Base-by-base conservation (phyloP, 2,113 vertebrate species). In the Nesoenas mayeri region DNA sequence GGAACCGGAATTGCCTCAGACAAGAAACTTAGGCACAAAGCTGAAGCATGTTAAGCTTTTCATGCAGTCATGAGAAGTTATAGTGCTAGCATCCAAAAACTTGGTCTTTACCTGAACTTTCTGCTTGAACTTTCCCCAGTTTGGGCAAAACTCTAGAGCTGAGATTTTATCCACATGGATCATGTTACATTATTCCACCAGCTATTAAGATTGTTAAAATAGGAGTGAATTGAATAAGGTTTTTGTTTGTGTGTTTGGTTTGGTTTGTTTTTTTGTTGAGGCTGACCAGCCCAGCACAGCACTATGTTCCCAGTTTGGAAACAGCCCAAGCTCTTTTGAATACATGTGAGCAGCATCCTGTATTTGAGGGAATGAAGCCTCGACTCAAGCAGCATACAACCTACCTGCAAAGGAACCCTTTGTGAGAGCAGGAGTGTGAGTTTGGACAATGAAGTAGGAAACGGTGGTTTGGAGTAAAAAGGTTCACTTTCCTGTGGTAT, bases 31-130 rank as follows among this genome's bases (percentile, higher is more conserved):
- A 38, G 81, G 82, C 85, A 64, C 47, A 91, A 79, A 78, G 40
- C 11, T 92, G 40, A 62, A 65, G 44, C 44, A 17, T 24, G 16
- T 90, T 88, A 62, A 91, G n/a, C 31, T 93, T 86, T 81, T 89
- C 32, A 25, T 72, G 78, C 36, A 40, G 56, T 51, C 9, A 0
- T 38, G 53, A 71, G 74, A 85, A 71, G 31, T 80, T 48, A 15
- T 10, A 61, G n/a, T 32, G n/a, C 29, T 79, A 50, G 48, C 42
- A 70, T 42, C 22, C 60, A 62, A 79, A 88, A 83, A 5, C 42
- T 83, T 51, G 28, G 24, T 89, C 85, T 89, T 80, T 61, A 82
- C 93, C 85, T 88, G 71, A 85, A 47, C 54, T 93, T 84, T 85
- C 58, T 62, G 12, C 19, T 65, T 91, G 67, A 88, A 44, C 40